Evolutionary conservation across 2,888 invertebrate species (phyloP).

Genomic region (Morpho achilles): DNA sequence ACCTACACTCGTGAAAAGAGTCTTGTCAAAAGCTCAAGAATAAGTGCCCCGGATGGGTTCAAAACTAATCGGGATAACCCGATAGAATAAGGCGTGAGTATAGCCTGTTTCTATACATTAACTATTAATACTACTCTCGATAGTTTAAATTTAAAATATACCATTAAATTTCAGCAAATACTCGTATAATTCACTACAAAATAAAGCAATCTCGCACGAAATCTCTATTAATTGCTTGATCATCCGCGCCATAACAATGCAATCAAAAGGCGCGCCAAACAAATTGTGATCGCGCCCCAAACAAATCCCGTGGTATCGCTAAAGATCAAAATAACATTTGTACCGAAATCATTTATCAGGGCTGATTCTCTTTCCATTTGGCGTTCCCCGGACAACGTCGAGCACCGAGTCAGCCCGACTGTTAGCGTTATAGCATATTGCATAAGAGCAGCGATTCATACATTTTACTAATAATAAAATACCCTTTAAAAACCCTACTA

Average conservation of each 20-base stretch:
- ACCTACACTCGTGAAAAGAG: too few species aligned
- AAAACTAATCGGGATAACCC: too few species aligned
- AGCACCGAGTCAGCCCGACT: conserved; percentile 38
- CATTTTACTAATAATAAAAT: neutral
- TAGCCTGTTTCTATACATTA: too few species aligned
- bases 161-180: too few species aligned
- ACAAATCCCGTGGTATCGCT: conserved; percentile 64
- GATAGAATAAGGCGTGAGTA: too few species aligned
- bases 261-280: conserved; percentile 44
- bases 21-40: too few species aligned
- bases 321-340: conserved; percentile 75
- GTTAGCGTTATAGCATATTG: conserved; percentile 13
- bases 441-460: conserved; percentile 11
- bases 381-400: conserved; percentile 43
- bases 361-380: conserved; percentile 71
- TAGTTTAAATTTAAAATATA: too few species aligned
- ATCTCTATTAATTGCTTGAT: conserved; percentile 25
- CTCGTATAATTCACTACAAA: conserved; percentile 1
- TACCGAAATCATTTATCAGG: conserved; percentile 74
- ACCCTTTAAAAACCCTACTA: too few species aligned
- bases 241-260: conserved; percentile 26
- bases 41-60: too few species aligned
- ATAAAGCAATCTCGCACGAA: conserved; percentile 12
- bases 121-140: too few species aligned
- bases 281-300: conserved; percentile 56